Percentiles rank a stretch among this genome's conserved stretches.
Evolutionary conservation across 2,113 vertebrate species (phyloP).

Genomic region (Osmerus eperlanus): DNA sequence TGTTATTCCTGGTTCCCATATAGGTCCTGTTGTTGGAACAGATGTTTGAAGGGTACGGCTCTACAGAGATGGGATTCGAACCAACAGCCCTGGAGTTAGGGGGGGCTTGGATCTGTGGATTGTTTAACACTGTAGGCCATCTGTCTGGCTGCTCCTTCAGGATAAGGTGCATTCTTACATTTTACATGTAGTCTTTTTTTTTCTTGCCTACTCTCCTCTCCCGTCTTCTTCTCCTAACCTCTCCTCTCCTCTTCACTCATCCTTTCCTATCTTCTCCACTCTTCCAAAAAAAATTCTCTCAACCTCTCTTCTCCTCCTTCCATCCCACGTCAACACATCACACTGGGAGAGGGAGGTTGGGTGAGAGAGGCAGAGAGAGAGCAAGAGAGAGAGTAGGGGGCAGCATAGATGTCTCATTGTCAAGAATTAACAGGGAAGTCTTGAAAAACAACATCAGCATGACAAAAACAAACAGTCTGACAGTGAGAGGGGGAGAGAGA

Average conservation of each 20-base stretch:
- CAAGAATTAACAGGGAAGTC: too few species aligned
- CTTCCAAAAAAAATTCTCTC: too few species aligned
- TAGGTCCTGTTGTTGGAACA: neutral
- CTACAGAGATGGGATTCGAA: slow-evolving; percentile 1
- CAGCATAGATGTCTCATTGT: neutral
- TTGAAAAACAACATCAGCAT: neutral
- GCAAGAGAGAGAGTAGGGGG: neutral
- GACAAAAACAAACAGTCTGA: neutral
- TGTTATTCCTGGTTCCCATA: neutral
- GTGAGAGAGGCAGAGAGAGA: slow-evolving; percentile 1
- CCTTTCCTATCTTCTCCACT: too few species aligned
- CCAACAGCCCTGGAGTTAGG: slow-evolving; percentile 6
- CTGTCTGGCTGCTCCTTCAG: neutral
- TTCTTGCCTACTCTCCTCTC: neutral
- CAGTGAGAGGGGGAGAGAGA: neutral
- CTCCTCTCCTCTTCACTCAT: too few species aligned
- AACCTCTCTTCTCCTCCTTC: too few species aligned
- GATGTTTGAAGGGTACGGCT: neutral
- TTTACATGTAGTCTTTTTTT: too few species aligned
- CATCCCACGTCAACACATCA: too few species aligned
- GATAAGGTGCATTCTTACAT: neutral
- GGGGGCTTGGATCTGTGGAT: neutral
- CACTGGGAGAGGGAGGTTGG: neutral
- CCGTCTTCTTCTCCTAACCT: too few species aligned
- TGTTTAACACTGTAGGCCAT: neutral